Base-by-base conservation (phyloP, 2,888 invertebrate species). In the Cloeon dipterum region DNA sequence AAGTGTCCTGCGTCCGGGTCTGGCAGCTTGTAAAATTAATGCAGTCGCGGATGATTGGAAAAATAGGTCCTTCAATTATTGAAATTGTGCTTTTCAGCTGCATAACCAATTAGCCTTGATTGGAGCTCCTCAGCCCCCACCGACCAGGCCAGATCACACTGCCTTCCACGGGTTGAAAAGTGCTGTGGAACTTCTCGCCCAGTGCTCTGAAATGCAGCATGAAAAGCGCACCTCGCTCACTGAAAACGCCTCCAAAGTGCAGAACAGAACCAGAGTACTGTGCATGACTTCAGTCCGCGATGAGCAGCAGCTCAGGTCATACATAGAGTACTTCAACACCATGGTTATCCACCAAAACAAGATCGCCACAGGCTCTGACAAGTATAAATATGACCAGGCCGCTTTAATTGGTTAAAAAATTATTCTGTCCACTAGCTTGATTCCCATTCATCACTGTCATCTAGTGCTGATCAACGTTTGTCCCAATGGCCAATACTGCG, bases 271-370 rank as follows among this genome's bases (percentile, higher is more conserved):
- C 10, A 65, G 91, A 42, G 78, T 93, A 13, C 81, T 93, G 48
- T 88, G 88, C 50, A 75, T 93, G 23, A 89, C 89, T 5, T 78
- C 83, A 45, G 77, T 86, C 1, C 66, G 85, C 45, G 85, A 86
- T 54, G 79, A 89, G 52, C 73, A 74, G 20, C 83, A 85, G 41
- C 76, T 89, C 58, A 74, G 77, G 46, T 75, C 78, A 49, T 58
- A 89, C 14, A 81, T 88, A 46, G 85, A 86, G 46, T 86, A 83
- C 49, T 83, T 89, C 45, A 65, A 76, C 23, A 82, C 75, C 39
- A 75, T 81, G 3, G 55, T 93, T 14, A 58, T 73, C 11, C 76
- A 82, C 49, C 81, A 86, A 49, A 93, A 91, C 54, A 77, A 70
- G 47, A 52, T 68, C 20, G 70, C 72, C 4, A 53, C 63, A 2